Base-by-base conservation (phyloP, 2,797 vertebrate species). In the Urocyon cinereoargenteus region DNA sequence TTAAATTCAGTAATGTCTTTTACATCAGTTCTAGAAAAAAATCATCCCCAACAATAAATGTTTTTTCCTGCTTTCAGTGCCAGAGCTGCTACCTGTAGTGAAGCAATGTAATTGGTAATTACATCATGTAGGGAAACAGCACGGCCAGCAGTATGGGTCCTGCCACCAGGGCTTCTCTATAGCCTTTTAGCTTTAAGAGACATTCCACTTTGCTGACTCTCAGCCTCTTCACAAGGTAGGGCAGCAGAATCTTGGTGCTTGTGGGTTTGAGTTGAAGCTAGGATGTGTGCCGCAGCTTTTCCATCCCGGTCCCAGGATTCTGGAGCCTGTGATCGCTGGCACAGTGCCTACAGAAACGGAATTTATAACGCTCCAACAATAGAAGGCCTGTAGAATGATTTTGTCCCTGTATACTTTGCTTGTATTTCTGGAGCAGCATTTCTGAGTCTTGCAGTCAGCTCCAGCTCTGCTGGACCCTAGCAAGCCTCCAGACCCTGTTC, bases 1-100 rank as follows among this genome's bases (percentile, higher is more conserved):
- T 95, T 57, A 90, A 73, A 53, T 90, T 61, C 51, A 92, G 49
- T 62, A 21, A 22, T 66, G 45, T 21, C 26, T 91, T 96, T 95
- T 62, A 40, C 2, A 64, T 91, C 16, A 2, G 4, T 75, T 93
- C 81, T 70, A 21, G 55, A 96, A 83, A 28, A 28, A 36, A 26
- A 9, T 34, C 22, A 28, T 61, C 49, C 59, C 22, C 13, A 82
- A 62, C 13, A 31, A 21, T 40, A 26, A 78, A 53, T 89, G 45
- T 4, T 9, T 72, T 93, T 68, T 70, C 18, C 55, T 82, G 3
- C 19, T 31, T 12, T 62, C 45, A 62, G 49, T 22, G n/a, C 55
- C 51, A 34, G 4, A 86, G 73, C 26, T 24, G 10, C 26, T 57
- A 2, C n/a, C n/a, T 59, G 34, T 59, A 14, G 15, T 62, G 36